Evolutionary conservation across 1,140 invertebrate species (phyloP).

Genomic region (Drosophila prosaltans): DNA sequence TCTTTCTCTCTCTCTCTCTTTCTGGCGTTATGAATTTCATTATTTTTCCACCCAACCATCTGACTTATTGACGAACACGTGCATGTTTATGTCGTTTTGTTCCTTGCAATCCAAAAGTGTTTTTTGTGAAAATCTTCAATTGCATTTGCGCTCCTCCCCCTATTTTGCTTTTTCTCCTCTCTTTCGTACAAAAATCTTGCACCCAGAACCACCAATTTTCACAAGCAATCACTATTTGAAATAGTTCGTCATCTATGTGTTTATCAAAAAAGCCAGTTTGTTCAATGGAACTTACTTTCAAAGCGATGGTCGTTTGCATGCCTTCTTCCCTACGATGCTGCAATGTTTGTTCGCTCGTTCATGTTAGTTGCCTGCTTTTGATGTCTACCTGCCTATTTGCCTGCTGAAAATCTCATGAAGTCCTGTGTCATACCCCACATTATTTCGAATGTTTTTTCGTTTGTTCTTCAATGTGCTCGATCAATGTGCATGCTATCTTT

Average conservation of each 20-base stretch:
- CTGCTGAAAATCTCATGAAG: conserved; percentile 64
- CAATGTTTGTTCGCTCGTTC: conserved; percentile 44
- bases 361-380: conserved; percentile 73
- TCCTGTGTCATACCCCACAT: conserved; percentile 42
- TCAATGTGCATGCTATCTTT: conserved; percentile 62
- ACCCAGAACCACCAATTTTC: conserved; percentile 53
- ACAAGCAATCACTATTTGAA: conserved; percentile 43
- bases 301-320: conserved; percentile 40
- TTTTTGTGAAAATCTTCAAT: conserved; percentile 43
- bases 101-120: conserved; percentile 54
- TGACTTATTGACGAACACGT: conserved; percentile 51
- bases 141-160: conserved; percentile 46
- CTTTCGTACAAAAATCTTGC: conserved; percentile 52
- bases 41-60: conserved; percentile 49
- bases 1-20: conserved; percentile 37
- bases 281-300: conserved; percentile 22
- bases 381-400: conserved; percentile 56
- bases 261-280: conserved; percentile 24
- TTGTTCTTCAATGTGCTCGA: conserved; percentile 35
- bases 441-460: conserved; percentile 51
- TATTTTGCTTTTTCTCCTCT: conserved; percentile 53
- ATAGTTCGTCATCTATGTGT: conserved; percentile 40
- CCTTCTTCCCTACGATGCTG: conserved; percentile 29
- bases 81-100: conserved; percentile 56
- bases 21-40: conserved; percentile 51